phyloP scores from a whole-genome alignment of 2,113 vertebrate species.

The Oryzias melastigma region DNA sequence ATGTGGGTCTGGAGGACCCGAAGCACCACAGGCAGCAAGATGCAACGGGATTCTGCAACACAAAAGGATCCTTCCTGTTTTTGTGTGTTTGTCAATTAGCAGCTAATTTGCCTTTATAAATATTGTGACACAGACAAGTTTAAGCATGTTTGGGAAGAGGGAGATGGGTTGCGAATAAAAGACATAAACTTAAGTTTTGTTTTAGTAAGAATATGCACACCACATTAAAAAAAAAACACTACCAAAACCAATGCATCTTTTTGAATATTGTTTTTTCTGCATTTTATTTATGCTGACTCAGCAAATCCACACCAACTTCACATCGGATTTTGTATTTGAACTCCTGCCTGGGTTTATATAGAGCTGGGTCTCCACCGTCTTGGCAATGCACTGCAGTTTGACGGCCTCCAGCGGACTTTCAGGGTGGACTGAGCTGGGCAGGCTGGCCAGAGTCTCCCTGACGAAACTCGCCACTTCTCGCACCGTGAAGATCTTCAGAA shows the following conservation, averaged over 20 bases:
- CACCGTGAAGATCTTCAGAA: slow-evolving; percentile 93
- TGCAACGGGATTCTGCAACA: slow-evolving; percentile 87
- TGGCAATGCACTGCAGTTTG: slow-evolving; percentile 94
- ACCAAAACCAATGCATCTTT: too few relatives aligned
- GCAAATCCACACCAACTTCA: too few relatives aligned
- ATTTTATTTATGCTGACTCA: too few relatives aligned
- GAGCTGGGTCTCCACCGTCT: slow-evolving; percentile 93
- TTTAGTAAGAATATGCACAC: too few relatives aligned
- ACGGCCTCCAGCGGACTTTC: slow-evolving; percentile 93
- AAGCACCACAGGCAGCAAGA: slow-evolving; percentile 92
- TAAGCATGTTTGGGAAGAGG: too few relatives aligned
- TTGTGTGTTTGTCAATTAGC: too few relatives aligned
- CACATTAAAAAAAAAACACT: too few relatives aligned
- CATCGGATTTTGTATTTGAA: neutral
- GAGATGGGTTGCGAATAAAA: too few relatives aligned
- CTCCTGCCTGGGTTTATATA: slow-evolving; percentile 89
- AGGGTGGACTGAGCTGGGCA: slow-evolving; percentile 83
- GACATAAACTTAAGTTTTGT: too few relatives aligned
- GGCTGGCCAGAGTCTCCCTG: slow-evolving; percentile 91
- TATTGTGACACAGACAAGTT: too few relatives aligned
- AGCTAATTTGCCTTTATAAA: too few relatives aligned
- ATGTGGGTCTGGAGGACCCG: slow-evolving; percentile 92
- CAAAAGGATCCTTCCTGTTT: neutral
- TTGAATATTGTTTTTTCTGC: too few relatives aligned
- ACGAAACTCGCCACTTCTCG: slow-evolving; percentile 94